Conservation (phyloP, 2,113 vertebrate species). For the Toxotes chatareus region DNA sequence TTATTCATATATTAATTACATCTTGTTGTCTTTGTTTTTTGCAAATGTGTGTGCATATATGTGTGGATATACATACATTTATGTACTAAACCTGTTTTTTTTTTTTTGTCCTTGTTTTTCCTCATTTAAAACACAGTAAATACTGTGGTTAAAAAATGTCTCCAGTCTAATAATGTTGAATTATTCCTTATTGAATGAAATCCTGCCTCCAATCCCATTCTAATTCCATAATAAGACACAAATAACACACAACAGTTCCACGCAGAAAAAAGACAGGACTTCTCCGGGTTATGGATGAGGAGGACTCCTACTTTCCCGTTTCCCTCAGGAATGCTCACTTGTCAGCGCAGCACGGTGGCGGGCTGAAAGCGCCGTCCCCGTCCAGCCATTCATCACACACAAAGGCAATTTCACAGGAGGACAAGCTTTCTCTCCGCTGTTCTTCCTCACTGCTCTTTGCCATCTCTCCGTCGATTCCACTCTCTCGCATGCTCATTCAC, state of each 20-base stretch:
- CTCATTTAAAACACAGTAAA: no score
- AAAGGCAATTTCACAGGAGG: slow-evolving; percentile 81
- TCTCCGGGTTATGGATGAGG: slow-evolving; percentile 15
- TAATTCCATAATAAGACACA: slow-evolving; percentile 3
- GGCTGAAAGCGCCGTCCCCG: slow-evolving; percentile 49
- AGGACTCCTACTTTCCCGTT: slow-evolving; percentile 23
- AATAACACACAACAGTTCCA: neutral
- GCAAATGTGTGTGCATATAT: no score
- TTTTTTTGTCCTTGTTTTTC: no score
- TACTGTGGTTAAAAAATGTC: no score
- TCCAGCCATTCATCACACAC: slow-evolving; percentile 73
- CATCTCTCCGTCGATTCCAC: slow-evolving; percentile 6
- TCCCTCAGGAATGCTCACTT: slow-evolving; percentile 76
- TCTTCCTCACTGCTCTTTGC: slow-evolving; percentile 39
- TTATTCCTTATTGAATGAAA: neutral
- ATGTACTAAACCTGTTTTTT: no score
- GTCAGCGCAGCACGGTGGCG: slow-evolving; percentile 44
- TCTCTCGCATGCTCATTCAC: slow-evolving; percentile 33
- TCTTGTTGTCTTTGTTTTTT: no score
- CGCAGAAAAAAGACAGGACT: slow-evolving; percentile 28
- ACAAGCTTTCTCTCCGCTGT: slow-evolving; percentile 36
- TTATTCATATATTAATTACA: no score
- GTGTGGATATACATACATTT: no score
- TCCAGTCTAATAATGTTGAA: no score
- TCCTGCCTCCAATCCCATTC: slow-evolving; percentile 4